Conservation (phyloP, 1,140 invertebrate genomes). For the Psilanteris sp. region DNA sequence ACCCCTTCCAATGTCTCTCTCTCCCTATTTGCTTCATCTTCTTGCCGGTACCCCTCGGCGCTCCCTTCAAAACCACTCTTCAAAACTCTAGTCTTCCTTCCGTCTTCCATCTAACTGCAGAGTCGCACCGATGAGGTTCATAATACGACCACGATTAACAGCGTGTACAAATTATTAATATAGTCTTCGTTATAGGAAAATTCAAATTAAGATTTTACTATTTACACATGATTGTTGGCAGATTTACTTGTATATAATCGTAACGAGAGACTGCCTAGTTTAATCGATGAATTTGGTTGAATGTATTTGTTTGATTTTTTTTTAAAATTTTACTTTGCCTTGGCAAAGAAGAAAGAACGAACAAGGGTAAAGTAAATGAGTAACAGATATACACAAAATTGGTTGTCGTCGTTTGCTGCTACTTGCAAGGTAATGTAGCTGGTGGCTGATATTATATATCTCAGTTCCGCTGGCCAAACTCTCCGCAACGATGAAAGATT, state of each 20-base stretch:
- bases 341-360: slow-evolving; percentile 56
- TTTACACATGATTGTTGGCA: neutral
- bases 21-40: slow-evolving; percentile 64
- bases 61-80: slow-evolving; percentile 59
- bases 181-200: slow-evolving; percentile 2
- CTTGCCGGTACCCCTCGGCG: slow-evolving; percentile 60
- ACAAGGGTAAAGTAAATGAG: slow-evolving; percentile 30
- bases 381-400: slow-evolving; percentile 45
- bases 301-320: no score
- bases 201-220: neutral
- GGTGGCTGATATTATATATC: slow-evolving; percentile 61
- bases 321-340: slow-evolving; percentile 36
- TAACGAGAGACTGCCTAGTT: no score
- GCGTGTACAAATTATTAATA: slow-evolving; percentile 28
- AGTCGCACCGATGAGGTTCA: slow-evolving; percentile 36
- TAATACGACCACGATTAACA: slow-evolving; percentile 22
- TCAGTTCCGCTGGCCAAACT: slow-evolving; percentile 36
- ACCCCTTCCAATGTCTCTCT: slow-evolving; percentile 49
- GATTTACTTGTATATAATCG: neutral
- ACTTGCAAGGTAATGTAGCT: slow-evolving; percentile 60
- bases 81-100: slow-evolving; percentile 43
- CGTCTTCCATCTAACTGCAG: slow-evolving; percentile 18
- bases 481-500: slow-evolving; percentile 66
- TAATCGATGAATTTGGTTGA: no score
- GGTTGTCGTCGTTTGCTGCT: slow-evolving; percentile 59